Evolutionary conservation across 2,888 invertebrate genomes (phyloP), one percentile per base, ranked within the genome.

Genomic region (Entomobrya proxima): DNA sequence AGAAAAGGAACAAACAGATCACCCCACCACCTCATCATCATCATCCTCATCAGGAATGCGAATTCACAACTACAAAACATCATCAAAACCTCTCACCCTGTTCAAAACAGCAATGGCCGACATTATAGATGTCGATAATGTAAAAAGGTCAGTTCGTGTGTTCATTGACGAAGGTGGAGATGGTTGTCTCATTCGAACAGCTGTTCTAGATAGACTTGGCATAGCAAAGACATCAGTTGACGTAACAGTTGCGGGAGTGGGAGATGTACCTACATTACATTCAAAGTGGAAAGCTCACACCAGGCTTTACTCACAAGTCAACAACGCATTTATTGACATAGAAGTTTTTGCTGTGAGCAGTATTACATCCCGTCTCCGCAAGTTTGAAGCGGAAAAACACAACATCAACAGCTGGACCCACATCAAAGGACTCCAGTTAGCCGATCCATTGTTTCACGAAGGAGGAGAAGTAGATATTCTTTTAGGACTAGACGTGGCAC

Each of bases 381-480:
- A 1, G 1, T 50, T 74, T 13, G 30, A 47, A 5, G 1, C 4
- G 2, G n/a, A 18, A n/a, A 4, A 24, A 7, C 5, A 2, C 0
- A 15, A 9, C 15, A 3, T 13, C 27, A 1, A 35, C 27, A 7
- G 2, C 18, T 74, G 74, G 74, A 47, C 30, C 11, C 74, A 74
- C 18, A 30, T 74, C 30, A 6, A 1, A 6, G 50, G 50, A 4
- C n/a, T 74, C 0, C 2, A 47, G 32, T 32, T 74, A 1, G 74
- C 74, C n/a, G 74, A 74, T 32, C 74, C 74, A 15, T 5, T 11
- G 0, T 74, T 74, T 15, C 7, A 74, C 21, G 5, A 47, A 7
- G 74, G 50, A 30, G 69, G 69, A 37, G 32, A 69, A 5, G 13
- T 77, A 2, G 83, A 84, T 44, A 55, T 84, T n/a, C 72, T 84